Conservation (phyloP, 2,797 vertebrate species). For the Gymnothorax javanicus region DNA sequence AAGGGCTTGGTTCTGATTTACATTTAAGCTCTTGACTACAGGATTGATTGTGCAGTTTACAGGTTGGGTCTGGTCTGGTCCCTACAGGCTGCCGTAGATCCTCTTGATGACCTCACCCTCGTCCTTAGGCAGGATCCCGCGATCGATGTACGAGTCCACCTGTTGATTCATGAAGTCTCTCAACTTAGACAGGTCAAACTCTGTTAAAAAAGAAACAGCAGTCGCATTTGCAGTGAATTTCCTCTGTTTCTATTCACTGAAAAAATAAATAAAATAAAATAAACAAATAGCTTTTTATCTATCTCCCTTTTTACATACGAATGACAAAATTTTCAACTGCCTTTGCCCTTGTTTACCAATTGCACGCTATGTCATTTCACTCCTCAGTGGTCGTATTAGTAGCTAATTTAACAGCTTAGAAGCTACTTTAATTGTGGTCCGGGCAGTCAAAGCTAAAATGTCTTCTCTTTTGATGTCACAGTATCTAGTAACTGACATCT, state of each 20-base stretch:
- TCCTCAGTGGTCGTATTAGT: too few relatives aligned
- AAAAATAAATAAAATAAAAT: background rate
- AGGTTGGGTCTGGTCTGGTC: background rate
- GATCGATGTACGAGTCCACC: constrained; percentile 90
- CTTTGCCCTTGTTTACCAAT: too few relatives aligned
- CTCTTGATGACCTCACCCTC: constrained; percentile 95
- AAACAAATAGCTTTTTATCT: background rate
- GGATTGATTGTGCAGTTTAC: background rate
- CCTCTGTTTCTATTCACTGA: background rate
- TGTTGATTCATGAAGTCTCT: constrained; percentile 96
- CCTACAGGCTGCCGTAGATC: constrained; percentile 92
- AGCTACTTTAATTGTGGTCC: too few relatives aligned
- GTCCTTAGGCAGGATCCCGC: constrained; percentile 92
- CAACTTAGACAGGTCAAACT: constrained; percentile 92
- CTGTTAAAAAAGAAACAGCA: constrained; percentile 57
- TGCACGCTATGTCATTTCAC: too few relatives aligned
- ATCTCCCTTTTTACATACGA: too few relatives aligned
- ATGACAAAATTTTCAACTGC: too few relatives aligned
- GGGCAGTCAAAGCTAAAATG: too few relatives aligned
- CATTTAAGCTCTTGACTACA: background rate
- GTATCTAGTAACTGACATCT: too few relatives aligned
- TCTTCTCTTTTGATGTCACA: too few relatives aligned
- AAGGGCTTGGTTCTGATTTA: background rate
- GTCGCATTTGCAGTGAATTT: background rate
- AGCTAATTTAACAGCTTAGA: too few relatives aligned